A percentile compares a stretch with the other conserved stretches of the same genome.
Conservation (phyloP, 2,113 vertebrate genomes). For the Gymnarchus niloticus region DNA sequence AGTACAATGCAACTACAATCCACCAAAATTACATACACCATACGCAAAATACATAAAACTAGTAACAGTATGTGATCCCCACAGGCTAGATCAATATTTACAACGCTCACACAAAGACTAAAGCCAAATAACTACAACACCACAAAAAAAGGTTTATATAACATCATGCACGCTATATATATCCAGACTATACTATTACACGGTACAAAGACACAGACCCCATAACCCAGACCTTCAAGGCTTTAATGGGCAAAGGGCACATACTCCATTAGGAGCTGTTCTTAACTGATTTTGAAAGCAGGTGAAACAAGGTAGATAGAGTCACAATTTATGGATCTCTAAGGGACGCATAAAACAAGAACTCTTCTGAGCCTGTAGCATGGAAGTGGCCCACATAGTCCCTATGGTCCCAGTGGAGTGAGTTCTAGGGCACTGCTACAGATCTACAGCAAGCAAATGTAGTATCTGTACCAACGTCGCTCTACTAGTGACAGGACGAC, state of each 20-base stretch:
- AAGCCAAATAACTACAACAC: not conserved
- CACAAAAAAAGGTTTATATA: not conserved
- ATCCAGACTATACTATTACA: not conserved
- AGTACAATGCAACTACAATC: not conserved
- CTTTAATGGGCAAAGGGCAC: conserved; percentile 2
- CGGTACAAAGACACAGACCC: not conserved
- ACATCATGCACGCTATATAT: not conserved
- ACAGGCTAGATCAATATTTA: not conserved
- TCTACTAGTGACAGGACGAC: not conserved
- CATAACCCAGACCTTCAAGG: not conserved
- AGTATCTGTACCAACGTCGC: not conserved
- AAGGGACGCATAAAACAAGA: not conserved
- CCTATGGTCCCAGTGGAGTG: not conserved
- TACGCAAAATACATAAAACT: not conserved
- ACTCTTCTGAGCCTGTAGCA: not conserved
- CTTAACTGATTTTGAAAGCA: not conserved
- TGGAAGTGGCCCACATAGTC: conserved; percentile 10
- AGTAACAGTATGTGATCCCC: not conserved
- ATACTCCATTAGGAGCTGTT: not conserved
- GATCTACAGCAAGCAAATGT: not conserved
- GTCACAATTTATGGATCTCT: not conserved
- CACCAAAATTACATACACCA: not conserved
- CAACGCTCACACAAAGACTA: not conserved
- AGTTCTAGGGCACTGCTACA: not conserved
- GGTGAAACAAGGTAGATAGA: not conserved